Base-by-base conservation (phyloP, 1,140 invertebrate genomes). In the Caenorhabditis latens region DNA sequence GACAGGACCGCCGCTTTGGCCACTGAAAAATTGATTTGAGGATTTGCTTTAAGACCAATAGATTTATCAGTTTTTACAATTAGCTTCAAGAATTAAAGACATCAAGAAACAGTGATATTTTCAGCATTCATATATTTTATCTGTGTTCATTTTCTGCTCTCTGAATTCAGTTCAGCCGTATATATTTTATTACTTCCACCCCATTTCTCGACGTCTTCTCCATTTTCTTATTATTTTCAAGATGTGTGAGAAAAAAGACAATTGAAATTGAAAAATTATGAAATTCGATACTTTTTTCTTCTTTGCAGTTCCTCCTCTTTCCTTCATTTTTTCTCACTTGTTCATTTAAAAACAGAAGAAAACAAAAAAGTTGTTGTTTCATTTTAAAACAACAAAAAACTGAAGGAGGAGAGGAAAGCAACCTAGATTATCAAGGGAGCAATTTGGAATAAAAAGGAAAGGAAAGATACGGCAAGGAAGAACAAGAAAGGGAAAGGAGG, bases 1-100 rank as follows among this genome's bases (percentile, higher is more conserved):
- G 88, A 89, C 43, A 90, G 88, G 61, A 88, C 89, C 21, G 89
- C 89, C 42, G 89, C 89, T 61, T 90, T 90, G 32, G 89, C 87
- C 85, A 90, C 89, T 90, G 89, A 90, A 90, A 89, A 43, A n/a
- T 5, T 58, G n/a, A 32, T 32, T 32, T 32, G 32, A 32, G 32
- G 32, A 32, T 32, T 32, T 32, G 32, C 32, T 1, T 1, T 2
- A 2, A 0, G 1, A 32, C 32, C 32, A 32, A 32, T 32, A 1
- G 32, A 32, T 0, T 32, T 32, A 32, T 32, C 32, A 32, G 32
- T 32, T 32, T 32, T 32, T 32, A 32, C 32, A 32, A 32, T 1
- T 32, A 32, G 32, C 2, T 32, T 32, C 32, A 32, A 32, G 32
- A 32, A 32, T 32, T 32, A 32, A 32, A 32, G 32, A 61, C 8